Percentiles rank a stretch among this genome's conserved stretches.
Conservation (phyloP, 2,797 vertebrate genomes). For the Ceryle rudis region DNA sequence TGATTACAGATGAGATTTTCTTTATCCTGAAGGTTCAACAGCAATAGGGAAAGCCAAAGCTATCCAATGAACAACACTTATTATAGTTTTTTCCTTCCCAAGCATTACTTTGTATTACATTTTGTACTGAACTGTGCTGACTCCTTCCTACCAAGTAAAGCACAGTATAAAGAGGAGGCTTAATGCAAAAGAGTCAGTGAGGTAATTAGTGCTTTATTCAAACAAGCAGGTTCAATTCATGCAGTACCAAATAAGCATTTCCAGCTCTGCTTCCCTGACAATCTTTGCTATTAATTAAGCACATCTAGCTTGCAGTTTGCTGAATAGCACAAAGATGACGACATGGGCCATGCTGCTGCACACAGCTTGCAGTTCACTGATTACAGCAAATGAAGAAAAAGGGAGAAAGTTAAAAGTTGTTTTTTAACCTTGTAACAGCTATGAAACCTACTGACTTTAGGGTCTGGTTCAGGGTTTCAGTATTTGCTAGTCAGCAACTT, state of each 20-base stretch:
- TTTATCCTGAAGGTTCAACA: conserved; percentile 3
- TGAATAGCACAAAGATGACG: conserved; percentile 28
- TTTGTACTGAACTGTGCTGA: conserved; percentile 3
- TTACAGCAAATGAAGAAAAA: conserved; percentile 2
- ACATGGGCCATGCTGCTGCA: background rate
- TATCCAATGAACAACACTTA: background rate
- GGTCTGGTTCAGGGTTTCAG: background rate
- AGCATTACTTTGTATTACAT: background rate
- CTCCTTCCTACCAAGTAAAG: background rate
- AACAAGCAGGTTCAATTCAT: conserved; percentile 34
- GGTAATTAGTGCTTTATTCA: conserved; percentile 48
- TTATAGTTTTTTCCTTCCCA: conserved; percentile 10
- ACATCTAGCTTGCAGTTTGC: conserved; percentile 1
- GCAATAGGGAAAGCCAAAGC: background rate
- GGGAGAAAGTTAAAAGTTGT: background rate
- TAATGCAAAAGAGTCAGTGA: background rate
- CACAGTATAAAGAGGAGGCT: background rate
- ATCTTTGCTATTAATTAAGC: conserved; percentile 8
- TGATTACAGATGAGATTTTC: background rate
- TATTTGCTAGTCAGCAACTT: background rate
- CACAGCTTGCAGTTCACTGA: background rate
- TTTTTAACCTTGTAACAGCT: background rate
- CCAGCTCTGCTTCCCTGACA: conserved; percentile 13
- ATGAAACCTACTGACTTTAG: background rate
- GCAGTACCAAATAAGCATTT: conserved; percentile 24